These are phyloP conservation scores for Nemopilema nomurai DNA, from an alignment of 30 jellyfish, hydroid and myxozoan genomes.

Conservation along the genomic window DNA sequence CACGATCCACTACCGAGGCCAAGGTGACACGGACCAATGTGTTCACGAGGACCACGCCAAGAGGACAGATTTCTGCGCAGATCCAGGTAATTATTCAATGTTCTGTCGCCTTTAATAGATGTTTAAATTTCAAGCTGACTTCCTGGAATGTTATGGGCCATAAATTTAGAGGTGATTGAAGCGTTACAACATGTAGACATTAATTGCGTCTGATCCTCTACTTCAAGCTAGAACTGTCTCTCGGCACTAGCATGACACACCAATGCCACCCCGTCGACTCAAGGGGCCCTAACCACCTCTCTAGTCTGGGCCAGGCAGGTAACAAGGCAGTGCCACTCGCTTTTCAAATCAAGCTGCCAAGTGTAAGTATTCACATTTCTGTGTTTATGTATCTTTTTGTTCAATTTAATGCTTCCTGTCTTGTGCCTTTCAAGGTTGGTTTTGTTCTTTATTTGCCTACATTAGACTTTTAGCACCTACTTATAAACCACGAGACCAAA, in stretches of 20 bases:
- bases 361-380: neutral
- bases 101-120: neutral
- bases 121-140: constrained; percentile 3
- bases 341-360: no score
- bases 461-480: neutral
- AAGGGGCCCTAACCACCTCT: no score
- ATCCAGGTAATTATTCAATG: constrained; percentile 2
- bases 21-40: neutral
- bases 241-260: neutral
- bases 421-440: neutral
- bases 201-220: constrained; percentile 15
- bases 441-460: neutral
- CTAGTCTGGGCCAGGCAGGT: no score
- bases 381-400: neutral
- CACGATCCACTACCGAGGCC: constrained; percentile 55
- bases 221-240: neutral
- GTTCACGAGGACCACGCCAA: neutral
- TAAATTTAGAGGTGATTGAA: constrained; percentile 31
- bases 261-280: neutral
- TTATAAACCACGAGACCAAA: no score
- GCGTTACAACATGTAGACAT: constrained; percentile 34
- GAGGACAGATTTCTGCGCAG: neutral
- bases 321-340: no score
- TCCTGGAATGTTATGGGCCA: constrained; percentile 70
- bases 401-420: neutral